Base-by-base conservation (phyloP, 2,888 invertebrate genomes). In the Drosophila borborema region DNA sequence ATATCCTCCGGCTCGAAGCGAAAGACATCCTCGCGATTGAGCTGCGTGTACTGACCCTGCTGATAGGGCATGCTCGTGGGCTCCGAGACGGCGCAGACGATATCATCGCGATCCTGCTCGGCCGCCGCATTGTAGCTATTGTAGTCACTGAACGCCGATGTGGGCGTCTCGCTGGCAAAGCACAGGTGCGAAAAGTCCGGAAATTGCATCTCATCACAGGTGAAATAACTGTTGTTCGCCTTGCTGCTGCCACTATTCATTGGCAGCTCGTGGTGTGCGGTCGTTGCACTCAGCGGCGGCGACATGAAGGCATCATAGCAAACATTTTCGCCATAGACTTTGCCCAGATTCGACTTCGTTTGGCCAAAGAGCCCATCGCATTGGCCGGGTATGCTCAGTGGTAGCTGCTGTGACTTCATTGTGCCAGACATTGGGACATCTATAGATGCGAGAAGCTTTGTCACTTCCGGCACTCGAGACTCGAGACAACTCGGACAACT, bases 1-100 rank as follows among this genome's bases (percentile, higher is more conserved):
- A 93, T 93, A 40, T 93, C 93, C 81, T 93, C 93, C 12, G 93
- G 93, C 72, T 93, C 93, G 70, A 93, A 93, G 58, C 93, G 93
- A 72, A 93, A 93, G 31, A 93, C 90, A 70, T 92, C 93, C 70
- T 91, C 87, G 12, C 89, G 81, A 56, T 83, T 91, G 4, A 88
- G 80, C 59, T 83, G 87, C 0, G 86, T 82, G 63, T 89, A 88
- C 31, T 88, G 89, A 4, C 90, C 89, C 77, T 89, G 89, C 38
- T 86, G 86, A 61, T 86, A 86, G 8, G 81, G 88, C 72, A 77
- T 85, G 2, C 77, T 78, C 6, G 74, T 70, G 23, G 65, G 79
- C 43, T 70, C 77, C 2, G 69, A 59, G 1, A 67, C 16, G 2
- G 83, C 87, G 56, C 87, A 85, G 10, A 82, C 88, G 48, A 88